Evolutionary conservation across 2,888 invertebrate species (phyloP).

Genomic region (Prosapia bicincta): DNA sequence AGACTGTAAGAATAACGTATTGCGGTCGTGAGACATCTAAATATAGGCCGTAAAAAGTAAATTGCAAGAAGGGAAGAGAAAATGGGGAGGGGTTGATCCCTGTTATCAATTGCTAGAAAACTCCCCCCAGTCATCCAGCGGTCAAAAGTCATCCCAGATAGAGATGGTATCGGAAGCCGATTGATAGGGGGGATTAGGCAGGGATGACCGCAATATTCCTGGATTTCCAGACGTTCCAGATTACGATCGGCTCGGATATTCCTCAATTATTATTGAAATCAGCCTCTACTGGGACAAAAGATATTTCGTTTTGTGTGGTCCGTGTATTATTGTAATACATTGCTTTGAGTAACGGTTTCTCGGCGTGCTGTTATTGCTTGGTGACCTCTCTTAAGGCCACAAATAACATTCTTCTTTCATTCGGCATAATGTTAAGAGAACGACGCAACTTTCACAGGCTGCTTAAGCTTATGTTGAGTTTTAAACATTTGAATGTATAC

Average conservation of each 20-base stretch:
- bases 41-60: background rate
- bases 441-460: too few relatives aligned
- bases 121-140: background rate
- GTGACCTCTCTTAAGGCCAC: too few relatives aligned
- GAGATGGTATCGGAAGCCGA: background rate
- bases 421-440: too few relatives aligned
- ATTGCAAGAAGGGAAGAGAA: background rate
- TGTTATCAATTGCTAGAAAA: background rate
- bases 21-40: background rate
- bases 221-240: background rate
- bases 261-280: background rate
- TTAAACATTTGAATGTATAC: too few relatives aligned
- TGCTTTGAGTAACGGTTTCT: too few relatives aligned
- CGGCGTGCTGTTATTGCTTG: too few relatives aligned
- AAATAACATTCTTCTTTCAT: too few relatives aligned
- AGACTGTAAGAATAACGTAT: too few relatives aligned
- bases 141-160: background rate
- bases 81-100: background rate
- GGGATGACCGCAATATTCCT: background rate
- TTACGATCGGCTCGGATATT: background rate
- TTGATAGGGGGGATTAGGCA: background rate
- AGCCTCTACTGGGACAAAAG: background rate
- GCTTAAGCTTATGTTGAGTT: too few relatives aligned
- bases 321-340: background rate
- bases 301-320: background rate